Evolutionary conservation across 2,888 invertebrate species (phyloP).

Genomic region (Cylindroiulus punctatus): DNA sequence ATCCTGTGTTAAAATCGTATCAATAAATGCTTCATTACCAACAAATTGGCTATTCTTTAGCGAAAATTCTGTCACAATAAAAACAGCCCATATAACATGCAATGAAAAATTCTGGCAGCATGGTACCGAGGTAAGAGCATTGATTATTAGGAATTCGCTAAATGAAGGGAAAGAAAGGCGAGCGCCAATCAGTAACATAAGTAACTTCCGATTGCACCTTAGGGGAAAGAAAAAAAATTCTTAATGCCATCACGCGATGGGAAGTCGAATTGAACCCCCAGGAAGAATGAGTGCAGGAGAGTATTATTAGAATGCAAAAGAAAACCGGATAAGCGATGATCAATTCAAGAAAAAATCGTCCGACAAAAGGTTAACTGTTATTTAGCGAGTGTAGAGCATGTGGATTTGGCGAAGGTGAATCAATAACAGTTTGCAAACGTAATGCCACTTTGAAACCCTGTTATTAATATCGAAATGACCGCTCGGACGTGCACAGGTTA

Average conservation of each 20-base stretch:
- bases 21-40: no score
- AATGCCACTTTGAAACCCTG: slow-evolving; percentile 26
- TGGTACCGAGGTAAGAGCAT: background rate
- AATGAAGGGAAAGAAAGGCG: slow-evolving; percentile 1
- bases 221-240: slow-evolving; percentile 10
- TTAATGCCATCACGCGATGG: slow-evolving; percentile 12
- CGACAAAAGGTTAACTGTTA: slow-evolving; percentile 6
- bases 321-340: background rate
- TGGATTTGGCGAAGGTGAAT: background rate
- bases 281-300: background rate
- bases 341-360: background rate
- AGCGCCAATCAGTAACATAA: slow-evolving; percentile 12
- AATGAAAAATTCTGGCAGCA: background rate
- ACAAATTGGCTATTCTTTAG: no score
- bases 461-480: slow-evolving; percentile 17
- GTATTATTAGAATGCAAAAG: slow-evolving; percentile 17
- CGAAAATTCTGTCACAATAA: no score
- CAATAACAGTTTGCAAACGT: slow-evolving; percentile 6
- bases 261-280: slow-evolving; percentile 9
- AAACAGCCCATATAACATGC: no score
- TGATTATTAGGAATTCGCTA: slow-evolving; percentile 12
- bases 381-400: background rate
- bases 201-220: slow-evolving; percentile 26
- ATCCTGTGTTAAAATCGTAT: no score
- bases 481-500: background rate